Evolutionary conservation across 2,797 vertebrate species (phyloP), one percentile per base, ranked within the genome.

Genomic region (Falco novaeseelandiae): DNA sequence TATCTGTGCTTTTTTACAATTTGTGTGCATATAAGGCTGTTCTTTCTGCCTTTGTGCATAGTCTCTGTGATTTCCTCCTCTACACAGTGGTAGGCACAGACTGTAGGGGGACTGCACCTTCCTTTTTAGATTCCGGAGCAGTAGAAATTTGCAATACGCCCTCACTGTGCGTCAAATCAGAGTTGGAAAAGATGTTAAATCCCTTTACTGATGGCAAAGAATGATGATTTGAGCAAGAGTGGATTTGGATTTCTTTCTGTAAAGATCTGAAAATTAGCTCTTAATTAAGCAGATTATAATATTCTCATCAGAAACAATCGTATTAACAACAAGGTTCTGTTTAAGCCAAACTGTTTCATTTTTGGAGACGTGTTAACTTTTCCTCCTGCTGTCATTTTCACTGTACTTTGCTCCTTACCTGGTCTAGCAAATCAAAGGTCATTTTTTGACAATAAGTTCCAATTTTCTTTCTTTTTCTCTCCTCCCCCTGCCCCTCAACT

Each of bases 241-340:
- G 19, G 19, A 46, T 66, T 61, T 71, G 29, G 19, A 67, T 76
- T 89, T 61, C 44, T 52, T 69, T 38, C 54, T 63, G 32, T 34
- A 57, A 66, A 71, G 17, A 40, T 42, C 61, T 87, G 52, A 58
- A 93, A 72, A 78, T 83, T 36, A 89, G 55, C 38, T 83, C 67
- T 86, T 93, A 83, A 76, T 94, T 94, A 93, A 96, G 27, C 38
- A 67, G 54, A 81, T 90, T 84, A 67, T 55, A 83, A 52, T 49
- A 69, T 44, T 87, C n/a, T 81, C 26, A 73, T 48, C 55, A 44
- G 63, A 87, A 94, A 93, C 22, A 83, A 46, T 81, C 34, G 29
- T 67, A 44, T 48, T 72, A 66, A 74, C 54, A 38, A 38, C 26
- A 70, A 54, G 25, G 15, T 65, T 86, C 55, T 83, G 38, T 67